Evolutionary conservation across 1,140 invertebrate genomes (phyloP), one percentile per base, ranked within the genome.

Genomic region (Bombus picipes): DNA sequence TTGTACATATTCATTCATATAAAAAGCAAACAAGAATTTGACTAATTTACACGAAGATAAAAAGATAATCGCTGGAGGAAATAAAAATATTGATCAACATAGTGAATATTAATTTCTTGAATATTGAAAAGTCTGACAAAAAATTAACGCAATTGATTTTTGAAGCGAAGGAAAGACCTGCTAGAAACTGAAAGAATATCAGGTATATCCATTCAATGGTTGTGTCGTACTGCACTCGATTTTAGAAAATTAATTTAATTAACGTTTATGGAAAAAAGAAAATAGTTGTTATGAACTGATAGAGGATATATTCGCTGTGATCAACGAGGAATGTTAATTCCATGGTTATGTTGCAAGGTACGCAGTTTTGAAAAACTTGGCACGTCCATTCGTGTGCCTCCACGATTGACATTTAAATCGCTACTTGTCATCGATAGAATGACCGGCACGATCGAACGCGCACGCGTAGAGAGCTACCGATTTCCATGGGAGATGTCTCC

Each of bases 381-480:
- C 79, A 81, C 79, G 79, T 72, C 13, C 79, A 62, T 65, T 74
- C 81, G 81, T 74, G 71, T 74, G 81, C 81, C 81, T 62, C 37
- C 32, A 53, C 68, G 79, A 81, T 39, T 81, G 79, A 81, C 79
- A 81, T 81, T 71, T 72, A 74, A 74, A 62, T 73, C 71, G 39
- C 25, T 74, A 65, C 71, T 82, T 82, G 81, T 82, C 71, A 82
- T 82, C 81, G 81, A 82, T 43, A 65, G 57, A 82, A 82, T 74
- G 81, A 74, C 71, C 70, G 53, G 80, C 81, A 82, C 81, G 81
- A 82, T 82, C 81, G 81, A 37, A 43, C 71, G 81, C 81, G 81
- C 81, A 82, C 71, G 81, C 71, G 71, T 65, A 74, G 71, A 82
- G 71, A 74, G 57, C 81, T 65, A 47, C 81, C 71, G 81, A 82